Conservation (phyloP, 2,113 vertebrate genomes). For the Strigops habroptila region DNA sequence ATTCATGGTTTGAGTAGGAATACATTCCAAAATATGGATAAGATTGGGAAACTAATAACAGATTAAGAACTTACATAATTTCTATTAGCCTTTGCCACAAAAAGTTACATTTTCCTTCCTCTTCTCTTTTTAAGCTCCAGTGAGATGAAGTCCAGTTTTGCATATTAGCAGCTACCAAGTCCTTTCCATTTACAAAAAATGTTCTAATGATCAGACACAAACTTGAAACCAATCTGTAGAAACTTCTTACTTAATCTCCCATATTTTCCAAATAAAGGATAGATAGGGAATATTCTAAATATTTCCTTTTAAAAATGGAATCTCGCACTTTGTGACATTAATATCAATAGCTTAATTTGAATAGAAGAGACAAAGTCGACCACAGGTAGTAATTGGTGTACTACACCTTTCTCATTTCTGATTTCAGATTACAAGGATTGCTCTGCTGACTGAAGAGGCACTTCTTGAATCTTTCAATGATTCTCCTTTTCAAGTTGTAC, state of each 20-base stretch:
- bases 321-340: neutral
- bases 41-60: neutral
- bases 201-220: neutral
- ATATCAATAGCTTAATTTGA: neutral
- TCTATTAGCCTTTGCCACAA: neutral
- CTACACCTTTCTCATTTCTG: constrained; percentile 85
- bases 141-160: neutral
- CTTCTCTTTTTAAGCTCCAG: neutral
- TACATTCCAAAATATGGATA: neutral
- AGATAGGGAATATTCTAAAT: neutral
- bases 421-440: constrained; percentile 83
- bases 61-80: neutral
- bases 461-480: constrained; percentile 87
- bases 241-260: neutral
- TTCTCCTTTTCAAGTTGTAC: constrained; percentile 77
- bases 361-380: neutral
- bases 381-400: neutral
- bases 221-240: neutral
- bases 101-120: neutral
- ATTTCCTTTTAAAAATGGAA: neutral
- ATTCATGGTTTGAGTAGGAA: neutral
- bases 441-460: constrained; percentile 85
- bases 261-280: neutral
- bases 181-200: neutral
- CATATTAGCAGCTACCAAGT: neutral